Evolutionary conservation across 2,797 vertebrate genomes (phyloP), one percentile per base, ranked within the genome.

Genomic region (Gobio occitaniae): DNA sequence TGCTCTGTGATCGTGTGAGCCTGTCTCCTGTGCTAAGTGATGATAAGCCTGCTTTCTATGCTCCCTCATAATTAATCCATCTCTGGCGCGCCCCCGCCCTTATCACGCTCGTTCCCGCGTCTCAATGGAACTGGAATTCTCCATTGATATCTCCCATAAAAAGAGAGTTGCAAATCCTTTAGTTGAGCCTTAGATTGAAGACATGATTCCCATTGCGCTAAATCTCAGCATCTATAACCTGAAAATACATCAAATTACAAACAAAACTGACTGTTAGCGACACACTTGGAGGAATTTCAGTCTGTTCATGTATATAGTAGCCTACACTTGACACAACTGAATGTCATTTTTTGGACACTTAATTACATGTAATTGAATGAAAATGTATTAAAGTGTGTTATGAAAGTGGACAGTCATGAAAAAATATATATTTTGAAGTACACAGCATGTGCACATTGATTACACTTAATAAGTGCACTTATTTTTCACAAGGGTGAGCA

Each of bases 21-120:
- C 90, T 93, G 96, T 96, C 96, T 97, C 96, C 95, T 96, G 96
- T 96, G 96, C 95, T 96, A 95, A 95, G 94, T 94, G 96, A 96
- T 95, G 96, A 96, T 97, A 97, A 96, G 96, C 95, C 95, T 94
- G 95, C 96, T 96, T 97, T 96, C 96, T 96, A 96, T 96, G 96
- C 96, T 96, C 95, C 94, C 95, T 96, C 96, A 97, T 97, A 97
- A 97, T 97, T 97, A 97, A 97, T 97, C 96, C 96, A 97, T 97
- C 96, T 96, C 95, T 95, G 94, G 95, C 95, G 95, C 95, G 95
- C 95, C 95, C 96, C 95, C 94, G 93, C 95, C 92, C 96, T 97
- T 97, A 97, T 97, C 96, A 92, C 94, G 94, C 92, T 94, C 95
- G 94, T 92, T 94, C 95, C 95, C 94, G 96, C 95, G 95, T 96